Base-by-base conservation (phyloP, 2,113 vertebrate genomes). In the Mastomys coucha region DNA sequence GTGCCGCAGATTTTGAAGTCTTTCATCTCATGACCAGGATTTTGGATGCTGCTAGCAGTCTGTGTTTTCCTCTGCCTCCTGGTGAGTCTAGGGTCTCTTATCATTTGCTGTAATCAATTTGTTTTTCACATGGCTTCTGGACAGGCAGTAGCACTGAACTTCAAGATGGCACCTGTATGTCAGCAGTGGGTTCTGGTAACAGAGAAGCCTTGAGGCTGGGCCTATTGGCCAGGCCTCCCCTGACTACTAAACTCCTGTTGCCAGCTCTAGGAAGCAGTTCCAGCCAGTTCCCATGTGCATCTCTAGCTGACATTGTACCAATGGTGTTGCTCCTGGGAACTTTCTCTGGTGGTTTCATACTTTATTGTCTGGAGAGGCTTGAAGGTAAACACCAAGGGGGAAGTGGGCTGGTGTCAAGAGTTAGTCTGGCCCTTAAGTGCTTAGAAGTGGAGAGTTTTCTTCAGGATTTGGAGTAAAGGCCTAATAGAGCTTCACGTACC, bases 11-110 rank as follows among this genome's bases (percentile, higher is more conserved):
- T 95, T 99, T 98, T 97, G 98, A 98, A 0, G 98, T 99, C 91
- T 99, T 99, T 98, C 99, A 99, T 96, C 97, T 99, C 97, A 99
- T 99, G 99, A 99, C 99, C 97, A 99, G 98, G 67, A 99, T 99
- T 98, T 98, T 99, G 97, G 99, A 99, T 98, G 99, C 99, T 93
- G 98, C 98, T 33, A 98, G 96, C 89, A 98, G 98, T 78, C 99
- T 99, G 97, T 99, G 98, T 97, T 91, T 99, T 94, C 99, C 99
- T 87, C 98, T 99, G 85, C 99, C 99, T 96, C 99, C 99, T 17
- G 99, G 99, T 99, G 98, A 99, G 98, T 92, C 84, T 92, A 53
- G 10, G 69, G 60, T 81, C 76, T 76, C 84, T 90, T 28, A 36
- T 51, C 49, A 7, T 69, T 88, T 31, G 28, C 72, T n/a, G 0